phyloP scores from a whole-genome alignment of 2,888 invertebrate species.

The Xestia ashworthii region DNA sequence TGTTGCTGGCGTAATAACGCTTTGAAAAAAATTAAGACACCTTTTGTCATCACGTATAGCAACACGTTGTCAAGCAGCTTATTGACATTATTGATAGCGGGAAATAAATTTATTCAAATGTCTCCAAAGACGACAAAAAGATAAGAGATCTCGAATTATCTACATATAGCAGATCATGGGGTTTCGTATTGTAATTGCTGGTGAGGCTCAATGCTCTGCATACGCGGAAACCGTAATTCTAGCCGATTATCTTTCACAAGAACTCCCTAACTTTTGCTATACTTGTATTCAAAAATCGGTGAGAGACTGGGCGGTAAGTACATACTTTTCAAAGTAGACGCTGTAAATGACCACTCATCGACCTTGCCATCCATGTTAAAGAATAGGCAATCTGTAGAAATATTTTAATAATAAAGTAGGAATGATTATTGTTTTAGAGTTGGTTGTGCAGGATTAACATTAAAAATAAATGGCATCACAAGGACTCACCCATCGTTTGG shows the following conservation, averaged over 20 bases:
- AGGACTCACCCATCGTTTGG: slow-evolving; percentile 91
- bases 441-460: slow-evolving; percentile 89
- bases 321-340: neutral
- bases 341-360: neutral
- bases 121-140: neutral
- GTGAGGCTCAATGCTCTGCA: slow-evolving; percentile 87
- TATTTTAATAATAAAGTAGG: neutral
- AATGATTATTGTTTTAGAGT: slow-evolving; percentile 72
- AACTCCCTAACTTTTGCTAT: slow-evolving; percentile 90
- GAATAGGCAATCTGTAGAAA: neutral
- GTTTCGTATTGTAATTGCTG: slow-evolving; percentile 89
- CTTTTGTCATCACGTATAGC: neutral
- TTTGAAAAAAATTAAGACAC: neutral
- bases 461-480: slow-evolving; percentile 90
- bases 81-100: neutral
- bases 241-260: slow-evolving; percentile 88
- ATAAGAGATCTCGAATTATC: neutral
- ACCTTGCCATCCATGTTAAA: neutral
- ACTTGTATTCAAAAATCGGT: slow-evolving; percentile 85
- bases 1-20: neutral
- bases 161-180: slow-evolving; percentile 76
- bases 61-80: neutral
- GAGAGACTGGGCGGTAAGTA: slow-evolving; percentile 88
- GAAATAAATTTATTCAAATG: neutral
- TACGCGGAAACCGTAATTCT: slow-evolving; percentile 90